Base-by-base conservation (phyloP, 2,113 vertebrate species). In the Melanostigma gelatinosum region DNA sequence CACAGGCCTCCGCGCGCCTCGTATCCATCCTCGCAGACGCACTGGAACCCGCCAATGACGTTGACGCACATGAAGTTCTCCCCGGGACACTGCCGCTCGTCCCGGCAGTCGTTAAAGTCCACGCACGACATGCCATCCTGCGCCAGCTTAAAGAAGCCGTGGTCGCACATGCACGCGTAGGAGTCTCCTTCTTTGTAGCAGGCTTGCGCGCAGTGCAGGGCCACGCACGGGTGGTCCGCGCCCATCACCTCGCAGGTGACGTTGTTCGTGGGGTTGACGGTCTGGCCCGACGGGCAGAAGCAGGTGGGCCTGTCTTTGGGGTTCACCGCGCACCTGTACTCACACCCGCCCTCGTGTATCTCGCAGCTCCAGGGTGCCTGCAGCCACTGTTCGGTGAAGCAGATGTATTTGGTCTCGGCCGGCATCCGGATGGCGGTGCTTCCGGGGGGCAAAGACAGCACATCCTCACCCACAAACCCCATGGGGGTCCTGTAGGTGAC, bases 281-380 rank as follows among this genome's bases (percentile, higher is more conserved):
- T 60, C 8, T 75, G 38, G 0, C 91, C 91, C 1, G 22, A 12
- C 0, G 87, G 87, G 38, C 94, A 95, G 72, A 79, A 80, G 79
- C 94, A 95, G 13, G 63, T 36, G 4, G 83, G 77, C 0, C 0
- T 8, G 0, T 67, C 4, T 0, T 61, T 6, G 1, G 74, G 54
- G 40, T 65, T 29, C 12, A 0, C 13, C 0, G 38, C 13, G 76
- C 93, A 94, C 18, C 70, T 72, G 64, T 88, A 3, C n/a, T 90
- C 90, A 10, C 93, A 94, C 0, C 92, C 94, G 0, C 94, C 93
- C 4, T 77, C 38, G 0, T 24, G 1, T 3, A 92, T 75, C 69
- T 93, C 89, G 71, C 94, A 94, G 71, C 0, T 83, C 93, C 94
- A 94, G 0, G 94, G 93, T 8, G 88, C 93, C 38, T 4, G 60